Base-by-base conservation (phyloP, 2,888 invertebrate species). In the Cephus rjabovi region DNA sequence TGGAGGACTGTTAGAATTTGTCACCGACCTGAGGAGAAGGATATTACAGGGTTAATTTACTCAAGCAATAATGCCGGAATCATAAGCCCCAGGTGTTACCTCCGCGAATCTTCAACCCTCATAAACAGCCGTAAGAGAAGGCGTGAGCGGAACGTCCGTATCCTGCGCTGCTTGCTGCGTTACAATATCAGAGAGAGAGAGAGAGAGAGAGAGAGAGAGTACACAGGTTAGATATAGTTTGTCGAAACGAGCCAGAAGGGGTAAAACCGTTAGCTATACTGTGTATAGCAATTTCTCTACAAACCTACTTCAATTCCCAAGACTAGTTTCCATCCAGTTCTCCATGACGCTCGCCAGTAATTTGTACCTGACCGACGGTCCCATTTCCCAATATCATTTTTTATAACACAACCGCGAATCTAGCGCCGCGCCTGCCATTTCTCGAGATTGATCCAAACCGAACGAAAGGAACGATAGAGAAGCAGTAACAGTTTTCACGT, bases 11-110 rank as follows among this genome's bases (percentile, higher is more conserved):
- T 71, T 33, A 31, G 71, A 71, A 71, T 71, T 71, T 34, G 71
- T 71, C 71, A 71, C 12, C 33, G 71, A 31, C 12, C 33, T 71
- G 77, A 81, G 79, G 82, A 79, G 81, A 83, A 84, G 85, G 82
- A 87, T 86, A 88, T 88, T 85, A 86, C 80, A 84, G 83, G 85
- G 85, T 87, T 89, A 88, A 89, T 89, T 89, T 87, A 89, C 87
- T 86, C 82, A 76, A 81, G 85, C 85, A 87, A 87, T 88, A 87
- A 87, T 85, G 87, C 84, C 75, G 83, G 85, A 87, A 88, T 87
- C 87, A 87, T 87, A 87, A 87, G 87, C 87, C 87, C 86, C 88
- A 89, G 88, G 88, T 89, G 87, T 88, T 88, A 83, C 84, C 78
- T 23, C 79, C 81, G 86, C 84, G 87, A 88, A 88, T 88, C 88